phyloP scores from a whole-genome alignment of 2,888 invertebrate genomes.

The Ecliptopera silaceata region DNA sequence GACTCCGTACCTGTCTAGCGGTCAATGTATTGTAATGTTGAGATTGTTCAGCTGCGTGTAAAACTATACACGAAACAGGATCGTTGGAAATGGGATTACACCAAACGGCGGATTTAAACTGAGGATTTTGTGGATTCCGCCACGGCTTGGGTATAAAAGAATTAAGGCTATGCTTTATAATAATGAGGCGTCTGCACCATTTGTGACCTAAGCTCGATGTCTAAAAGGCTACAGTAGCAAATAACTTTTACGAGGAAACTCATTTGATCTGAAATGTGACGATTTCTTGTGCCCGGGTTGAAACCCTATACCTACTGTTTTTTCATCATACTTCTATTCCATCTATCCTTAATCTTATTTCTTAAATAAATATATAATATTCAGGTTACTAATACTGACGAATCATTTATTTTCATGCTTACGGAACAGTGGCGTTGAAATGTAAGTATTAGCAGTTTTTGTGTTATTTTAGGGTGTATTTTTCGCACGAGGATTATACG shows the following conservation, averaged over 20 bases:
- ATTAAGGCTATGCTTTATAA: constrained; percentile 66
- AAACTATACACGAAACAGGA: constrained; percentile 62
- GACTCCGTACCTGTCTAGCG: constrained; percentile 23
- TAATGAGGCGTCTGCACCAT: constrained; percentile 25
- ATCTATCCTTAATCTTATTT: too few species aligned
- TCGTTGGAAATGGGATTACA: constrained; percentile 67
- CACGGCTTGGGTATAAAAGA: constrained; percentile 52
- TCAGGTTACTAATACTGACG: constrained; percentile 35
- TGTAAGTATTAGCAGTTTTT: constrained; percentile 64
- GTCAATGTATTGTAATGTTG: constrained; percentile 59
- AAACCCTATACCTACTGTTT: too few species aligned
- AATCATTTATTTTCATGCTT: constrained; percentile 62
- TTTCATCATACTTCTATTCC: too few species aligned
- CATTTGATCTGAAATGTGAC: constrained; percentile 32
- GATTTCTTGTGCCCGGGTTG: constrained; percentile 14
- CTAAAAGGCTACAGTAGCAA: neutral
- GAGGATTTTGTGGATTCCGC: constrained; percentile 69
- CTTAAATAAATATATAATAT: too few species aligned
- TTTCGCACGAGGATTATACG: too few species aligned
- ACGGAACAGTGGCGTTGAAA: constrained; percentile 72
- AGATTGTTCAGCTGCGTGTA: constrained; percentile 51
- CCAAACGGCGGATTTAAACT: constrained; percentile 72
- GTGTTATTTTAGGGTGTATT: too few species aligned
- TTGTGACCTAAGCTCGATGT: neutral
- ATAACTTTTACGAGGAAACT: neutral